Percentiles rank a stretch among this genome's conserved stretches.
These are phyloP conservation scores for Stenotaenia linearis DNA, from an alignment of 2,888 invertebrate species.

Conservation along the genomic window DNA sequence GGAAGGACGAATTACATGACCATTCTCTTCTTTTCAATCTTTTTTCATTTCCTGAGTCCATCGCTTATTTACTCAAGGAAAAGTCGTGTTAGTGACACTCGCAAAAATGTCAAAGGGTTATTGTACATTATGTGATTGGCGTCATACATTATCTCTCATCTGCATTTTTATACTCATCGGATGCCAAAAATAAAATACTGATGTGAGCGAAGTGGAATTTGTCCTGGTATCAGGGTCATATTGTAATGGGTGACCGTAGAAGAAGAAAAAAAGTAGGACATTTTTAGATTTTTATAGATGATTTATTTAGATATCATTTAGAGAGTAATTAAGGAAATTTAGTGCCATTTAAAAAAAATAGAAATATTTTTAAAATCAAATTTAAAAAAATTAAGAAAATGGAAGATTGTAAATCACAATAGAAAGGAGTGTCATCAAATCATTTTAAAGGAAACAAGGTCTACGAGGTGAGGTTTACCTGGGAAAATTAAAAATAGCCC, in stretches of 20 bases:
- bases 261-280: not conserved
- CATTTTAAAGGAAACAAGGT: too few species aligned
- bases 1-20: not conserved
- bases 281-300: not conserved
- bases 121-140: not conserved
- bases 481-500: too few species aligned
- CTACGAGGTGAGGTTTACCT: too few species aligned
- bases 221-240: not conserved
- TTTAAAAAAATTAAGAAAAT: too few species aligned
- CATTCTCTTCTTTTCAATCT: not conserved
- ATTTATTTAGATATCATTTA: not conserved
- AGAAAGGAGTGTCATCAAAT: too few species aligned
- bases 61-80: not conserved
- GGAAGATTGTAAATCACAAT: too few species aligned
- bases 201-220: not conserved
- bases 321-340: not conserved
- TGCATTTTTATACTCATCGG: not conserved
- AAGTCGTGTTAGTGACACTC: not conserved
- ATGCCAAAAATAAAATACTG: not conserved
- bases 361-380: too few species aligned
- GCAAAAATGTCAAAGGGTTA: not conserved
- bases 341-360: not conserved
- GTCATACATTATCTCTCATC: not conserved
- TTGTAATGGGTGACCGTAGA: not conserved
- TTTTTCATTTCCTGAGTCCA: not conserved